phyloP scores from a whole-genome alignment of 2,113 vertebrate species.

The Triplophysa dalaica region DNA sequence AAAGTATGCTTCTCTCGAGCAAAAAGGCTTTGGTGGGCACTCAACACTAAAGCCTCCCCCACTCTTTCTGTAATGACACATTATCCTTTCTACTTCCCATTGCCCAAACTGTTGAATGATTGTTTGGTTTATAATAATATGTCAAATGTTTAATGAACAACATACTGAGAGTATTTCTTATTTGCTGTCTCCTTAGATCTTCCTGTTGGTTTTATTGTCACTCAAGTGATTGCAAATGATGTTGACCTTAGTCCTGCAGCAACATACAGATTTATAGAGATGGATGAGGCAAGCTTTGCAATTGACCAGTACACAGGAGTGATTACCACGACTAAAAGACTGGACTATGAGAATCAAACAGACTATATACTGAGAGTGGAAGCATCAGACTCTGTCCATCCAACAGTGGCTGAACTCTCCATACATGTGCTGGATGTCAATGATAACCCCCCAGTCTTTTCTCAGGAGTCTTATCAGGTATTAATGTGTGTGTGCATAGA shows the following conservation, averaged over 20 bases:
- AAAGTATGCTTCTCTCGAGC: too few relatives aligned
- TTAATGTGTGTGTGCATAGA: not conserved
- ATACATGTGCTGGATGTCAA: constrained; percentile 84
- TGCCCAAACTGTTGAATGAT: too few relatives aligned
- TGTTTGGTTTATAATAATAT: not conserved
- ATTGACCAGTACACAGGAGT: constrained; percentile 79
- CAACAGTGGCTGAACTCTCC: constrained; percentile 73
- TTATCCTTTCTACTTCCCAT: too few relatives aligned
- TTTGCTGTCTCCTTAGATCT: constrained; percentile 71
- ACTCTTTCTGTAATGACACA: too few relatives aligned
- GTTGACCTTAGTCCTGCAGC: constrained; percentile 81
- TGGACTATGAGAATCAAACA: constrained; percentile 84
- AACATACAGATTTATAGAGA: constrained; percentile 78
- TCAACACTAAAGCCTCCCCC: too few relatives aligned
- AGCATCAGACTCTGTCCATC: constrained; percentile 83
- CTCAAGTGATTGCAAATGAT: constrained; percentile 80
- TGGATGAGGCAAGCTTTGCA: constrained; percentile 74
- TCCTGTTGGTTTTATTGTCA: constrained; percentile 79
- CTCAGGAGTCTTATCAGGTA: constrained; percentile 81
- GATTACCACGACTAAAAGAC: constrained; percentile 71
- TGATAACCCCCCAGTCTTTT: constrained; percentile 88
- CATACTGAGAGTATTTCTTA: not conserved
- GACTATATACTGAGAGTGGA: constrained; percentile 71
- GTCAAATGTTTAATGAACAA: not conserved
- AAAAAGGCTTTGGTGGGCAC: too few relatives aligned